Evolutionary conservation across 2,797 vertebrate genomes (phyloP).

Genomic region (Chrysocyon brachyurus): DNA sequence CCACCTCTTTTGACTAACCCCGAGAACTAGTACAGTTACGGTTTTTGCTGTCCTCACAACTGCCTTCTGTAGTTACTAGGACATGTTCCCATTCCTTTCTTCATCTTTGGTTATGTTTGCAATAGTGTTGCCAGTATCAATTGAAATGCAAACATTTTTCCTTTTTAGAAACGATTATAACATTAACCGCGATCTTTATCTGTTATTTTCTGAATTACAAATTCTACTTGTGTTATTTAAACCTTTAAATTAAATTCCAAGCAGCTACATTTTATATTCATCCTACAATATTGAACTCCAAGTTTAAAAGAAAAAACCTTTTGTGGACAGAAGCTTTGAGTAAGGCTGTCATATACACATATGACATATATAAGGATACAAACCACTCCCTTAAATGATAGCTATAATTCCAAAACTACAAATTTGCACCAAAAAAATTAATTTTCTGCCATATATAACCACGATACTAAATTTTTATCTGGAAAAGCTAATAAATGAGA

Average conservation of each 20-base stretch:
- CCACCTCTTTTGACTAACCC: background rate
- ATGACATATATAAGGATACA: background rate
- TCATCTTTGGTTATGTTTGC: background rate
- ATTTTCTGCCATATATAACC: conserved; percentile 35
- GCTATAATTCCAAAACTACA: conserved; percentile 48
- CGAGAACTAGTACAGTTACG: background rate
- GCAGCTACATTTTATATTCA: background rate
- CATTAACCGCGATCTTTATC: conserved; percentile 1
- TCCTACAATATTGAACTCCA: background rate
- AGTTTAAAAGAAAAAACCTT: conserved; percentile 47
- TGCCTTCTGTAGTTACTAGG: background rate
- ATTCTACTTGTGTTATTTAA: conserved; percentile 18
- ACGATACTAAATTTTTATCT: conserved; percentile 37
- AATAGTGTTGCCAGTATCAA: conserved; percentile 28
- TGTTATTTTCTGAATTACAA: conserved; percentile 60
- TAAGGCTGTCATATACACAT: background rate
- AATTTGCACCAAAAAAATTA: conserved; percentile 13
- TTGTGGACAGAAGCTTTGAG: background rate
- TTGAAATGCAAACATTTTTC: background rate
- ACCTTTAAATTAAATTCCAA: conserved; percentile 34
- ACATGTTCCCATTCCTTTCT: background rate
- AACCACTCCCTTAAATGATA: conserved; percentile 29
- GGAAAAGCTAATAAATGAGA: conserved; percentile 38
- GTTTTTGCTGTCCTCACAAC: background rate
- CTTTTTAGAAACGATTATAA: conserved; percentile 47